Percentiles rank a stretch among this genome's conserved stretches.
Evolutionary conservation across 2,113 vertebrate species (phyloP).

Genomic region (Girardinichthys multiradiatus): DNA sequence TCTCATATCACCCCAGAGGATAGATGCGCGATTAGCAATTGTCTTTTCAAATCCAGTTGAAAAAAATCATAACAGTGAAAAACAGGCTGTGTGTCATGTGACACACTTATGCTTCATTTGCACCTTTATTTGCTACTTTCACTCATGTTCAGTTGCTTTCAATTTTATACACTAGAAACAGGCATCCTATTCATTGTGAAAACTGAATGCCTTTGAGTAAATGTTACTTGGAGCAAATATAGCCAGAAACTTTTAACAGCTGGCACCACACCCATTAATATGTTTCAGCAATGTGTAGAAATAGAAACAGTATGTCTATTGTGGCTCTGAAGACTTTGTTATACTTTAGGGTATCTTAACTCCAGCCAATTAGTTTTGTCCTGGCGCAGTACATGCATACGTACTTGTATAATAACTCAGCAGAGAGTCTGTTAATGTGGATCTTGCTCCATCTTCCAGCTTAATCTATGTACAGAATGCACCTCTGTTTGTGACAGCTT

Average conservation of each 20-base stretch:
- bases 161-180: slow-evolving; percentile 39
- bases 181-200: slow-evolving; percentile 49
- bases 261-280: slow-evolving; percentile 76
- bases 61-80: slow-evolving; percentile 45
- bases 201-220: slow-evolving; percentile 49
- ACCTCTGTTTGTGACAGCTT: not conserved
- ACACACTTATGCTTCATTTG: slow-evolving; percentile 6
- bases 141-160: slow-evolving; percentile 19
- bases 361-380: slow-evolving; percentile 40
- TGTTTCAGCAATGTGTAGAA: slow-evolving; percentile 69
- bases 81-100: slow-evolving; percentile 32
- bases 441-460: slow-evolving; percentile 17
- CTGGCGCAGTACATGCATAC: slow-evolving; percentile 43
- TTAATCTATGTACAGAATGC: not conserved
- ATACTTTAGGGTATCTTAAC: slow-evolving; percentile 73
- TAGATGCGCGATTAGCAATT: slow-evolving; percentile 37
- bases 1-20: slow-evolving; percentile 56
- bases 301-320: slow-evolving; percentile 70
- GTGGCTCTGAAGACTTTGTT: slow-evolving; percentile 71
- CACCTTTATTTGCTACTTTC: slow-evolving; percentile 3
- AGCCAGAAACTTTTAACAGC: slow-evolving; percentile 60
- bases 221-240: slow-evolving; percentile 55
- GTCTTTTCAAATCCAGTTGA: slow-evolving; percentile 38
- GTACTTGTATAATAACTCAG: slow-evolving; percentile 53
- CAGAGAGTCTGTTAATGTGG: slow-evolving; percentile 48